Evolutionary conservation across 2,888 invertebrate species (phyloP), one percentile per base, ranked within the genome.

Genomic region (Bhutanitis thaidina): DNA sequence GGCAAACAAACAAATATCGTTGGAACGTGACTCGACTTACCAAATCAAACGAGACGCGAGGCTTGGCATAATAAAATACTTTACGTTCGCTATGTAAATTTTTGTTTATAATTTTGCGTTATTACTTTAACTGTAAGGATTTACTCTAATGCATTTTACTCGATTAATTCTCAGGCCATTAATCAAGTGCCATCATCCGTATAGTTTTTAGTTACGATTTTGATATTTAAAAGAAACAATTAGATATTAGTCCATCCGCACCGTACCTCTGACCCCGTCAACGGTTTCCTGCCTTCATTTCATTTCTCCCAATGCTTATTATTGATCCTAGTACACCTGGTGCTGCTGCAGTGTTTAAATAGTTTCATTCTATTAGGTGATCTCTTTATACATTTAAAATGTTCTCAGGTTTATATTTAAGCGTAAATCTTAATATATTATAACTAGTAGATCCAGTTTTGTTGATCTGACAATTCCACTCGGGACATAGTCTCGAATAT

Each of bases 121-220:
- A 77, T 71, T 69, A 74, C 70, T 63, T 60, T 72, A 65, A 77
- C 69, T 79, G 59, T 79, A 79, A 79, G 80, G 64, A 74, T 76
- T 77, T 80, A 81, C 74, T 87, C 75, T 87, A 80, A 84, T 88
- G 86, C 87, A 88, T 89, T 88, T 88, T 88, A 88, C 83, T 84
- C 82, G 82, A 79, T 77, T 85, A 79, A 88, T 86, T 88, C 83
- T 86, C 87, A 87, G 88, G 89, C 89, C 89, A 89, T 89, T 85
- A 80, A 80, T 74, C 70, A 80, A 84, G 89, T 89, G 89, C 89
- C 89, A 89, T 89, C 82, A 82, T 83, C 79, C 85, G 76, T 74
- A 62, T 87, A 87, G 84, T 73, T 78, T 68, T 63, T 87, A 87
- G 83, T 85, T 80, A 72, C 71, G 71, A 20, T 20, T 20, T 71